Percentiles rank a stretch among this genome's conserved stretches.
Conservation (phyloP, 2,888 invertebrate species). For the Pocota personata region DNA sequence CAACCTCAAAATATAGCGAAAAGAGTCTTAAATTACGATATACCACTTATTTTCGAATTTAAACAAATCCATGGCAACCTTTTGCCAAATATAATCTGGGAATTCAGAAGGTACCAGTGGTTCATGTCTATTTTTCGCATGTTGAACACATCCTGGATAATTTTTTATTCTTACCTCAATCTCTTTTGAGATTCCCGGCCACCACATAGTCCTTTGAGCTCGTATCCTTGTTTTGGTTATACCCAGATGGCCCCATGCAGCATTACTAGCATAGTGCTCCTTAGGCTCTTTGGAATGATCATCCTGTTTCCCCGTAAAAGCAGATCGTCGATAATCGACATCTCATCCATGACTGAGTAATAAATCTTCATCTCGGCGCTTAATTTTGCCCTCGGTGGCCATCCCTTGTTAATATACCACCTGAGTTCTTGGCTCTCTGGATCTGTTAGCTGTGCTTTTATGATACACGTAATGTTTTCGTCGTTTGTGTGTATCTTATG, state of each 20-base stretch:
- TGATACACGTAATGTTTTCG: neutral
- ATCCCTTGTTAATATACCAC: neutral
- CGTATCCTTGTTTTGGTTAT: no score
- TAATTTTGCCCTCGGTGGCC: neutral
- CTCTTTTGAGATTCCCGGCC: conserved; percentile 1
- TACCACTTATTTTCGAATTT: conserved; percentile 5
- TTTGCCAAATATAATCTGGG: conserved; percentile 11
- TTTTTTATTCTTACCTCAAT: neutral
- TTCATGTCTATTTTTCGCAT: neutral
- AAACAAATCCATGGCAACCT: conserved; percentile 15
- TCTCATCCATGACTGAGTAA: conserved; percentile 8
- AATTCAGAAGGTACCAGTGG: neutral
- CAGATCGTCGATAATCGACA: neutral
- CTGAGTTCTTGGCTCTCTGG: neutral
- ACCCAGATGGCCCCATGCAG: neutral
- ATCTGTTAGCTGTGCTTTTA: neutral
- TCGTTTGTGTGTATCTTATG: neutral
- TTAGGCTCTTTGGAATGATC: neutral
- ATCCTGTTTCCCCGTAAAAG: neutral
- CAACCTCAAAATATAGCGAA: neutral
- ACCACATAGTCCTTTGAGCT: conserved; percentile 1
- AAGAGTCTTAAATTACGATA: neutral
- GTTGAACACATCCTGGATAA: neutral
- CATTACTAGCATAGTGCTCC: neutral
- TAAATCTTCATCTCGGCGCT: neutral